These are phyloP conservation scores for Myoxocephalus aenaeus DNA, from an alignment of 2,797 vertebrate species.

Conservation along the genomic window DNA sequence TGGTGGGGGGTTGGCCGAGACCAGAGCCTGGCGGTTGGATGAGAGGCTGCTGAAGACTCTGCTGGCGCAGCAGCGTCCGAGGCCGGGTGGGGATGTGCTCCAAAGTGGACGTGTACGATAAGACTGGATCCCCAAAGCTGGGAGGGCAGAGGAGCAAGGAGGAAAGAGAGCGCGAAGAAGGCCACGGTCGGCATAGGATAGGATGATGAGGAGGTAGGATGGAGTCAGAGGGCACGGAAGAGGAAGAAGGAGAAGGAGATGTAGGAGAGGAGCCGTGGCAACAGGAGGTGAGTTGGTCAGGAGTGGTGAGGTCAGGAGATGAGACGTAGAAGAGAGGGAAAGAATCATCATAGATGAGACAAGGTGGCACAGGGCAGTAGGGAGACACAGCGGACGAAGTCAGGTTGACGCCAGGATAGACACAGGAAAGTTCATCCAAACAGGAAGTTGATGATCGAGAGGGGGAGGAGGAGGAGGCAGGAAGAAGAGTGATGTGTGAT, in stretches of 20 bases:
- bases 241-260: constrained; percentile 39
- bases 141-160: constrained; percentile 87
- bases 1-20: constrained; percentile 90
- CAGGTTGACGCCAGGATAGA: constrained; percentile 63
- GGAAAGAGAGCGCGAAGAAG: constrained; percentile 87
- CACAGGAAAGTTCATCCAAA: constrained; percentile 80
- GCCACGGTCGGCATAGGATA: constrained; percentile 81
- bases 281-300: constrained; percentile 42
- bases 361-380: constrained; percentile 84
- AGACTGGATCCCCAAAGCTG: constrained; percentile 90
- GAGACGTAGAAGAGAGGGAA: constrained; percentile 79
- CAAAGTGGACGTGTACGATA: constrained; percentile 93
- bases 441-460: constrained; percentile 68
- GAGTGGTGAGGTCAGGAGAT: constrained; percentile 44
- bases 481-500: constrained; percentile 46
- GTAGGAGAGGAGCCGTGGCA: constrained; percentile 72
- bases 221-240: constrained; percentile 67
- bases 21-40: constrained; percentile 86
- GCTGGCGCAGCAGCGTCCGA: constrained; percentile 94
- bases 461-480: constrained; percentile 42
- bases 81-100: constrained; percentile 94
- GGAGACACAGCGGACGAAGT: constrained; percentile 54
- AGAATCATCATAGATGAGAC: constrained; percentile 84
- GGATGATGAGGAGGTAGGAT: constrained; percentile 66
- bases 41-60: constrained; percentile 97